These are phyloP conservation scores for Prenolepis imparis DNA, from an alignment of 2,888 invertebrate species.

Conservation along the genomic window DNA sequence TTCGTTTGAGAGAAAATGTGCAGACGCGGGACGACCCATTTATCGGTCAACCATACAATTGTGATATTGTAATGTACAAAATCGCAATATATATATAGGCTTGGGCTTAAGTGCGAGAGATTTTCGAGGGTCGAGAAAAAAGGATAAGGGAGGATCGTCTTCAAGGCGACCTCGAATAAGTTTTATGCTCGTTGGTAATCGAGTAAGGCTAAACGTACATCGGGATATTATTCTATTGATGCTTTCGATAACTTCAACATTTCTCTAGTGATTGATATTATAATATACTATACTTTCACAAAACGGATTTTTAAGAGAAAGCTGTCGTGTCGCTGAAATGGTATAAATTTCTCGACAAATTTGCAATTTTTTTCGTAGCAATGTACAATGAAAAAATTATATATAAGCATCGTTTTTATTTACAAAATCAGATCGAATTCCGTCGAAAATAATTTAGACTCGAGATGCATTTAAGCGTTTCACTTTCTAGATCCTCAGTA, in stretches of 20 bases:
- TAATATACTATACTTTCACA: neutral
- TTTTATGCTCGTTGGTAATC: neutral
- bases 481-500: neutral
- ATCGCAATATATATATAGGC: constrained; percentile 75
- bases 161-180: neutral
- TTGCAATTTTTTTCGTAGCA: constrained; percentile 12
- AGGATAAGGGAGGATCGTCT: constrained; percentile 33
- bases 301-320: neutral
- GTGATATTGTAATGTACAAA: constrained; percentile 86
- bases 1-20: neutral
- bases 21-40: constrained; percentile 72
- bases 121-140: constrained; percentile 31
- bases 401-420: constrained; percentile 2
- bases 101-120: constrained; percentile 47
- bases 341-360: neutral
- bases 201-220: neutral
- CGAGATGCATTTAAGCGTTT: neutral
- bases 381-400: neutral
- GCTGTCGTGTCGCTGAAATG: neutral
- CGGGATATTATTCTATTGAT: neutral
- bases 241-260: neutral
- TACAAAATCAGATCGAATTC: neutral
- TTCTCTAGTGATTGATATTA: neutral
- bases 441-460: neutral
- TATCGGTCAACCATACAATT: constrained; percentile 80